Evolutionary conservation across 2,113 vertebrate species (phyloP), one percentile per base, ranked within the genome.

Genomic region (Stegostoma tigrinum): DNA sequence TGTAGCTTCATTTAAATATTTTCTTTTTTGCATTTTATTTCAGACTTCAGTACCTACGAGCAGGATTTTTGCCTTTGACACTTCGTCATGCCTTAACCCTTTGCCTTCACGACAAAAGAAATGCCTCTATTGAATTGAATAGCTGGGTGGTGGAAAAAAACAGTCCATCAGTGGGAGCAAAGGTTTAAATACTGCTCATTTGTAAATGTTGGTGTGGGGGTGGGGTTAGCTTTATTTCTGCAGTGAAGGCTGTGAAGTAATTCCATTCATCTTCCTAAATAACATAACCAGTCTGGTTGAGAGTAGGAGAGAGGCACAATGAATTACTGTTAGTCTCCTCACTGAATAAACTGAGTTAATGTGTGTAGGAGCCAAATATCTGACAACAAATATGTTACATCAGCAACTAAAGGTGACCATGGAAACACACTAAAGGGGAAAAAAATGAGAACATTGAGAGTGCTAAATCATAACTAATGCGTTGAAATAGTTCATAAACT

Each of bases 121-220:
- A 75, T 52, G 67, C 94, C 70, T 72, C 68, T 68, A 70, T 95
- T 95, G 94, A 95, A 72, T 72, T 95, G 94, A 95, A 95, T 48
- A 24, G 68, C 68, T 95, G 94, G 94, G 94, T 95, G 94, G 94
- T 95, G 68, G 70, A 95, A 95, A 72, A 83, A 38, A 70, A 91
- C 48, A 68, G 66, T 95, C 94, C 72, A 95, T 42, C 42, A 72
- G 94, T 70, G 94, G 72, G 94, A 95, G 67, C 94, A 95, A 95
- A 95, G 68, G 94, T 95, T 95, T 95, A 95, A 95, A 95, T 75
- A 72, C 94, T 95, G 94, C 94, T 95, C 94, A 95, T 95, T 95
- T 95, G 94, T 95, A 95, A 95, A 95, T 95, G 94, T 95, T 95
- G 67, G 94, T 75, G 94, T 45, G 68, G 94, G 94, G 94, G 52